A percentile compares a stretch with the other conserved stretches of the same genome.
phyloP scores from a whole-genome alignment of 2,113 vertebrate genomes.

The Sturnira hondurensis region DNA sequence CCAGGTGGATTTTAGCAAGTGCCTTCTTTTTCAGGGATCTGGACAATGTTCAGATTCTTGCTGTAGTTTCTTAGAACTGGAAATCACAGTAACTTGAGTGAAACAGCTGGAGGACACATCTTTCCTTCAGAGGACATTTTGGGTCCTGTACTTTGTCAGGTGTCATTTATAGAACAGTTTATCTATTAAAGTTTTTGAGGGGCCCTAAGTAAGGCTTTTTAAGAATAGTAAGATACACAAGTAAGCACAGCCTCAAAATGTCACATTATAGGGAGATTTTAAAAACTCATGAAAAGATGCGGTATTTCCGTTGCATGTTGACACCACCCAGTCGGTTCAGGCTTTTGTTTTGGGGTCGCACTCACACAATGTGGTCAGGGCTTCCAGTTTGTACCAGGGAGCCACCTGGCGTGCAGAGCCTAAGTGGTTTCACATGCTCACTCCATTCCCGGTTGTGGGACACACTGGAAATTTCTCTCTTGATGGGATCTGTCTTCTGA shows the following conservation, averaged over 20 bases:
- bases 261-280: neutral
- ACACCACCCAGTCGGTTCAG: neutral
- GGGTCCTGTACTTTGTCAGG: no score
- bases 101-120: neutral
- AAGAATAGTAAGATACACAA: neutral
- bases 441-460: rapidly evolving
- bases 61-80: neutral
- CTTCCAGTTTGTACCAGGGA: neutral
- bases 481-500: neutral
- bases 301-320: rapidly evolving
- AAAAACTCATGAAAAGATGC: neutral
- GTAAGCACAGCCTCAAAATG: neutral
- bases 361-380: rapidly evolving
- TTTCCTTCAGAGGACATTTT: neutral
- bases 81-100: neutral
- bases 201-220: neutral
- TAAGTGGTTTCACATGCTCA: neutral
- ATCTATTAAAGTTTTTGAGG: neutral
- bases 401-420: rapidly evolving
- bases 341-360: neutral
- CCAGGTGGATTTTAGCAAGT: neutral
- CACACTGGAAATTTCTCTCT: neutral
- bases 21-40: neutral
- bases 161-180: neutral
- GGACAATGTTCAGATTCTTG: neutral